These are phyloP conservation scores for Hemaris fuciformis DNA, from an alignment of 2,888 invertebrate species.

Conservation along the genomic window DNA sequence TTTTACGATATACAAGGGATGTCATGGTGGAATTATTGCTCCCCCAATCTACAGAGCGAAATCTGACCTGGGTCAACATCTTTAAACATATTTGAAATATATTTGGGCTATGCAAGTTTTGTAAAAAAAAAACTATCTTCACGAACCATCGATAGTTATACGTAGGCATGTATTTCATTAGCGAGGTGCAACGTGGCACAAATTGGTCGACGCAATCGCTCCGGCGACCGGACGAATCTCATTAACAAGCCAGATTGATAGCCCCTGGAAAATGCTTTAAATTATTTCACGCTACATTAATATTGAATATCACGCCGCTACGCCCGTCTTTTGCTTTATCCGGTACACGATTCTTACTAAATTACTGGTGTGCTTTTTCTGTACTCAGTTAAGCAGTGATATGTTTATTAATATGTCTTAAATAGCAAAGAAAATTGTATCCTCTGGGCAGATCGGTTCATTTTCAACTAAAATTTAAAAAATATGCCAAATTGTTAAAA, in stretches of 20 bases:
- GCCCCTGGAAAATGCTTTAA: conserved; percentile 70
- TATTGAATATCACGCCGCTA: conserved; percentile 61
- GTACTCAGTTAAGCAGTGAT: no score
- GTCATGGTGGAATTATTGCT: no score
- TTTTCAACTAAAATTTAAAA: no score
- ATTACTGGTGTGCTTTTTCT: conserved; percentile 24
- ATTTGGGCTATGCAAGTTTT: background rate
- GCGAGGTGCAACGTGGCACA: conserved; percentile 65
- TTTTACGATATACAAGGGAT: no score
- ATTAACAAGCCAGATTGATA: conserved; percentile 74
- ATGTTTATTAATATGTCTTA: no score
- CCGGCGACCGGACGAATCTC: conserved; percentile 67
- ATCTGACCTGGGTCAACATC: no score
- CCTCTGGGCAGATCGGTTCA: no score
- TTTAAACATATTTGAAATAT: background rate
- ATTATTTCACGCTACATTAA: conserved; percentile 75
- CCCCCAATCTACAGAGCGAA: no score
- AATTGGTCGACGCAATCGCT: conserved; percentile 67
- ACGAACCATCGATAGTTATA: conserved; percentile 28
- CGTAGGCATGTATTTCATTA: conserved; percentile 55
- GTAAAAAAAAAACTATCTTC: conserved; percentile 28
- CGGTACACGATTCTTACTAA: conserved; percentile 22
- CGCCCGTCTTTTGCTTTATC: conserved; percentile 11
- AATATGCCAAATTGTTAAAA: no score
- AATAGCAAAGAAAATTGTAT: no score